Base-by-base conservation (phyloP, 2,113 vertebrate species). In the Nothoprocta pentlandii region DNA sequence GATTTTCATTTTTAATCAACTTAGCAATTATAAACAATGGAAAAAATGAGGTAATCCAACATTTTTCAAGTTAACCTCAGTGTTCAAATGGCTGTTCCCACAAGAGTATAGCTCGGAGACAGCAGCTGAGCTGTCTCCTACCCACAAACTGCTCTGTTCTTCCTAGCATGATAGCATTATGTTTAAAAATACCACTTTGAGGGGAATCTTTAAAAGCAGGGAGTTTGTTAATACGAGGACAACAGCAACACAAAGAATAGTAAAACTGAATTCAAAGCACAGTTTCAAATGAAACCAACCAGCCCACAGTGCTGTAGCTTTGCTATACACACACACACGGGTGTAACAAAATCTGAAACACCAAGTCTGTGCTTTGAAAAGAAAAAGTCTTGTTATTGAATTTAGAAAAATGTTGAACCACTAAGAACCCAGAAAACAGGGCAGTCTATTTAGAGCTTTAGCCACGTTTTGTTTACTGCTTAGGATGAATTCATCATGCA, bases 381-480 rank as follows among this genome's bases (percentile, higher is more conserved):
- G 90, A 89, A 92, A 68, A 91, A 83, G 83, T 7, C 7, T 49
- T 85, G 63, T 44, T 84, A 56, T 70, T 91, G 62, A 80, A 83
- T 51, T 88, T 81, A 42, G 93, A 34, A 85, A 93, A 88, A 83
- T 64, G 42, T 47, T 94, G 41, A 64, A 91, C 25, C 76, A 64
- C 46, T 68, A 91, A 80, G 82, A 91, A 91, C 62, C 74, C 63
- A 92, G 95, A 78, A 86, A 96, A 92, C 22, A 12, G 85, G 83
- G 91, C 59, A 95, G 85, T 69, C 85, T 96, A 89, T 95, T 97
- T 92, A 96, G 89, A 97, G 91, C 70, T 73, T 90, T 92, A 91
- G 49, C n/a, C 49, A 93, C 92, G 97, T 96, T 97, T 94, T 97
- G 97, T 97, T 98, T 97, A 93, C 89, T 94, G 87, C 91, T 95